Evolutionary conservation across 2,797 vertebrate genomes (phyloP), one percentile per base, ranked within the genome.

Genomic region (Poecilia picta): DNA sequence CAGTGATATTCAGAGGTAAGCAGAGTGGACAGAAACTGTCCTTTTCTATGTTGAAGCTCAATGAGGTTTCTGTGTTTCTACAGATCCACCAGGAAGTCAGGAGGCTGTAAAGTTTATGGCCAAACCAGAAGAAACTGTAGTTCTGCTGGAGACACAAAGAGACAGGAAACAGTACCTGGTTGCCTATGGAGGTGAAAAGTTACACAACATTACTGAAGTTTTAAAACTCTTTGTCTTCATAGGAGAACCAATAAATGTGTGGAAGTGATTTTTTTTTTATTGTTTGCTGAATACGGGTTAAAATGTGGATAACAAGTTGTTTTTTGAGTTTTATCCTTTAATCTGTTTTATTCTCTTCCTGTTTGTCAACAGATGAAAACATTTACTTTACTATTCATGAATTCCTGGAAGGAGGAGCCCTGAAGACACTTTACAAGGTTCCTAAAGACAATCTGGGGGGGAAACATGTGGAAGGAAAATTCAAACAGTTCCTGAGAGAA

Each of bases 371-470:
- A 75, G 53, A 46, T 64, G 3, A 16, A 73, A 81, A 41, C 12
- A 16, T 74, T 1, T 11, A 74, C 43, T 47, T 82, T 15, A 74
- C 76, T 3, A 64, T 71, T 1, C 72, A 71, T 49, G 62, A 82
- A 18, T 76, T 82, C 31, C 43, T 74, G 72, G 0, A 31, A 12
- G 62, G 72, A 78, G 80, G 62, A 70, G 3, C 6, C 25, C n/a
- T 78, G 72, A 78, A 74, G 62, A 64, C 59, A 43, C 72, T 82
- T 31, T 31, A 78, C 12, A 23, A 78, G 39, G 72, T 31, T 1
- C 70, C 31, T 4, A 8, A 70, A 31, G 18, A 20, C 1, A 0
- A 53, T 36, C 31, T 78, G 20, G 76, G 39, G 2, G 8, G 2
- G 3, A 25, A 55, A 23, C 0, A 23, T 25, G 51, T 55, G 51